Evolutionary conservation across 1,140 invertebrate species (phyloP), one percentile per base, ranked within the genome.

Genomic region (Drosophila subobscura): DNA sequence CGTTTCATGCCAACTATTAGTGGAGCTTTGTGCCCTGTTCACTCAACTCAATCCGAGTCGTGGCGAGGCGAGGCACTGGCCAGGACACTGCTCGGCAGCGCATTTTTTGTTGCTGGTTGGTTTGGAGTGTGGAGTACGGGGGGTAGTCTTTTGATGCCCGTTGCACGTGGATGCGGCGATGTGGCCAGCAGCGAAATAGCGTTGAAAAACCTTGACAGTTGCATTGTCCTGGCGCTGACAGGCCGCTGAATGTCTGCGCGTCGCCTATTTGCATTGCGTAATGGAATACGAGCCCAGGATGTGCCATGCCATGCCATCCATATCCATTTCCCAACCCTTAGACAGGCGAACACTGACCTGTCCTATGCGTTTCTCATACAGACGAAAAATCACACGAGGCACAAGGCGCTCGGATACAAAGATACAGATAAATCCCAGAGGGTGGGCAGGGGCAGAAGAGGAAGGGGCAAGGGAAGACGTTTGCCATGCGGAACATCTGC

Each of bases 221-320:
- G 81, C 81, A 85, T 88, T 85, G 73, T 85, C 66, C 59, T 77
- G 83, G 50, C 58, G 75, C 64, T 75, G 72, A 75, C 71, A 66
- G 60, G 51, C 41, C 47, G 41, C 41, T 50, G 27, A 44, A 23
- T 23, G 73, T 45, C 53, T 10, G 33, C 10, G 44, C 44, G 42
- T 55, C 44, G 57, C 57, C 58, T 85, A 86, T 86, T 86, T 86
- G 81, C 83, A 80, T 86, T 86, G 81, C 81, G 81, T 78, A 86
- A 86, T 86, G 81, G 73, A 81, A 66, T 73, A 49, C 78, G 14
- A 49, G 10, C 60, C 54, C 10, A 54, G 44, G 37, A 53, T 55
- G 20, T 55, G 20, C 40, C 56, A 57, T 60, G 7, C 66, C 16
- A 20, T 20, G 16, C 50, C 49, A 72, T 72, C 68, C 73, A 63